Base-by-base conservation (phyloP, 1,140 invertebrate species). In the Limonius californicus region DNA sequence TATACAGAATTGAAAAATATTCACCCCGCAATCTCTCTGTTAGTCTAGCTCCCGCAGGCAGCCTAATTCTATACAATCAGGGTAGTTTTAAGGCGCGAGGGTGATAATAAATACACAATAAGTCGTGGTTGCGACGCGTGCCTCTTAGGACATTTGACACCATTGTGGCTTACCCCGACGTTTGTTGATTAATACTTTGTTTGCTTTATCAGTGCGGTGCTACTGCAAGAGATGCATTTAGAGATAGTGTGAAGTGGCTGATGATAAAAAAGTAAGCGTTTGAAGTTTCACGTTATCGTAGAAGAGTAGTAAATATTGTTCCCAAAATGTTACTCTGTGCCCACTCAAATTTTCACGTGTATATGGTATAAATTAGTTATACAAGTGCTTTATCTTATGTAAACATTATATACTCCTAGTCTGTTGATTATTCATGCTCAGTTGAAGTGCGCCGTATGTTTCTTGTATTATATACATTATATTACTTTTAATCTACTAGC, bases 91-190 rank as follows among this genome's bases (percentile, higher is more conserved):
- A 62, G 61, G 61, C 61, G 61, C 18, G 61, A 62, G 54, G 45
- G 61, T 35, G 61, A 62, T 62, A 62, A 62, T 62, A 62, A 62
- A 62, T 55, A 32, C 12, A 62, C 61, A 62, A 62, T 62, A 62
- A 32, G 54, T 18, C 20, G 55, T 21, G 23, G 54, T 45, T 42
- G 45, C 42, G 61, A 53, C 61, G 27, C 61, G 43, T 57, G 61
- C 42, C 61, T 32, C 19, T 57, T 54, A 57, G 54, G 54, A 57
- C 35, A 50, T 50, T 50, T 50, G 45, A 50, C 14, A 50, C 20
- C 16, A 50, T 50, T 50, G 45, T 50, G 45, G 45, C 16, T 50
- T 50, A 50, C 45, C 45, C 45, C 45, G 20, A 50, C 45, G n/a
- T 18, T 2, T 8, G 16, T 50, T 50, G 45, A 50, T 50, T 50